Conservation (phyloP, 2,888 invertebrate genomes). For the Cinara cedri region DNA sequence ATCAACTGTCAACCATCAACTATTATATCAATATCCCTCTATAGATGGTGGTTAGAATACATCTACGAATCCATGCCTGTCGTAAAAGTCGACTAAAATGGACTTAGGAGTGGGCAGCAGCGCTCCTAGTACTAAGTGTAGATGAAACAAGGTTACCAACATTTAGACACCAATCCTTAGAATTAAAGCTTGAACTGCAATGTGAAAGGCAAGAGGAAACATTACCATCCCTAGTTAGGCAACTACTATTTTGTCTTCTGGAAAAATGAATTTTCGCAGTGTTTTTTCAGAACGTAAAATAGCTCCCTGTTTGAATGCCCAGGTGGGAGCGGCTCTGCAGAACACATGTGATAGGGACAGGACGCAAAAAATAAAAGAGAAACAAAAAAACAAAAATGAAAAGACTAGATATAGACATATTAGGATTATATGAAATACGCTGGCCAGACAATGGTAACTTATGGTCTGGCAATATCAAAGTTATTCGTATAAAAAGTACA, state of each 20-base stretch:
- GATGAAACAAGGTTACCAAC: no score
- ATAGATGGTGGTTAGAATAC: neutral
- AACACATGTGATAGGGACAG: no score
- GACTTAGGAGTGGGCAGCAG: no score
- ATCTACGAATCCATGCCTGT: neutral
- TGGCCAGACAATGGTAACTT: slow-evolving; percentile 20
- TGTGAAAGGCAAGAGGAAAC: no score
- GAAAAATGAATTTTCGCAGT: slow-evolving; percentile 31
- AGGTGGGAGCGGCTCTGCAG: no score
- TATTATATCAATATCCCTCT: no score
- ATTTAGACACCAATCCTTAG: slow-evolving; percentile 10
- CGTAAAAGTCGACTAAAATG: neutral
- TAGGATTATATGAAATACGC: slow-evolving; percentile 20
- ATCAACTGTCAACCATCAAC: no score
- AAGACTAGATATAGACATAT: slow-evolving; percentile 21
- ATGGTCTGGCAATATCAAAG: neutral
- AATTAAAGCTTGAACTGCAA: neutral
- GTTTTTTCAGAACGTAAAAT: no score
- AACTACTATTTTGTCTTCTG: slow-evolving; percentile 11
- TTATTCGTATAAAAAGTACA: neutral
- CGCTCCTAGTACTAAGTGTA: neutral
- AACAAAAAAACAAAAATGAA: neutral
- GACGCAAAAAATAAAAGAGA: slow-evolving; percentile 12
- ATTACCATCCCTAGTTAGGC: slow-evolving; percentile 5
- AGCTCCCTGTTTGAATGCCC: no score